Percentiles rank a stretch among this genome's conserved stretches.
Conservation (phyloP, 2,113 vertebrate genomes). For the Nothobranchius furzeri region DNA sequence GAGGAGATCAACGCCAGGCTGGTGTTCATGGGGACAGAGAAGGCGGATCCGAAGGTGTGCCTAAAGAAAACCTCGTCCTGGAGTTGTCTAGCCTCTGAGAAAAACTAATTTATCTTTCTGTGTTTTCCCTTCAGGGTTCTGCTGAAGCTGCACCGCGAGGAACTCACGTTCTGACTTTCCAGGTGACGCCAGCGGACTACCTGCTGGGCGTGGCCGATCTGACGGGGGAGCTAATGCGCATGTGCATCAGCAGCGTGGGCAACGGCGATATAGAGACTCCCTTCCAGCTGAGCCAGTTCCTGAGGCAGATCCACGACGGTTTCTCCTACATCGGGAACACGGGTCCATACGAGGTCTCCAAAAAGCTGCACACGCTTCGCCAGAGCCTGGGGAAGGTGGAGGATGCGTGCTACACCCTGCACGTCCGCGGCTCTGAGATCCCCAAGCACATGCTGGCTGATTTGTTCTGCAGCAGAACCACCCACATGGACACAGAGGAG, state of each 20-base stretch:
- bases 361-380: slow-evolving; percentile 93
- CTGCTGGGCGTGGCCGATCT: slow-evolving; percentile 94
- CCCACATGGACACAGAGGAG: slow-evolving; percentile 91
- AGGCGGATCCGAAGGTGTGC: slow-evolving; percentile 72
- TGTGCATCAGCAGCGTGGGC: slow-evolving; percentile 96
- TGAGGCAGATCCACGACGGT: slow-evolving; percentile 93
- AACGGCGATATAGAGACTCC: slow-evolving; percentile 97
- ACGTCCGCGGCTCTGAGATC: slow-evolving; percentile 94
- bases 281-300: slow-evolving; percentile 93
- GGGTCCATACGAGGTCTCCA: slow-evolving; percentile 95
- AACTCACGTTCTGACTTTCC: slow-evolving; percentile 77
- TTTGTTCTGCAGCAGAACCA: slow-evolving; percentile 87
- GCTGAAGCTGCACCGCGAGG: slow-evolving; percentile 50
- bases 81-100: not conserved
- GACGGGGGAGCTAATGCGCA: slow-evolving; percentile 95
- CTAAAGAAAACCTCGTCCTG: not conserved
- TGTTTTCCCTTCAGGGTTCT: slow-evolving; percentile 52
- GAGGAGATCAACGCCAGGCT: slow-evolving; percentile 93
- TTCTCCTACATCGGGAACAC: slow-evolving; percentile 97
- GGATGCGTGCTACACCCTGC: slow-evolving; percentile 92
- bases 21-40: slow-evolving; percentile 83
- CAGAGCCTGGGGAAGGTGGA: slow-evolving; percentile 96
- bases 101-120: not conserved
- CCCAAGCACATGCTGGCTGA: slow-evolving; percentile 97
- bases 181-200: slow-evolving; percentile 92